Evolutionary conservation across 2,888 invertebrate genomes (phyloP).

Genomic region (Amorpha juglandis): DNA sequence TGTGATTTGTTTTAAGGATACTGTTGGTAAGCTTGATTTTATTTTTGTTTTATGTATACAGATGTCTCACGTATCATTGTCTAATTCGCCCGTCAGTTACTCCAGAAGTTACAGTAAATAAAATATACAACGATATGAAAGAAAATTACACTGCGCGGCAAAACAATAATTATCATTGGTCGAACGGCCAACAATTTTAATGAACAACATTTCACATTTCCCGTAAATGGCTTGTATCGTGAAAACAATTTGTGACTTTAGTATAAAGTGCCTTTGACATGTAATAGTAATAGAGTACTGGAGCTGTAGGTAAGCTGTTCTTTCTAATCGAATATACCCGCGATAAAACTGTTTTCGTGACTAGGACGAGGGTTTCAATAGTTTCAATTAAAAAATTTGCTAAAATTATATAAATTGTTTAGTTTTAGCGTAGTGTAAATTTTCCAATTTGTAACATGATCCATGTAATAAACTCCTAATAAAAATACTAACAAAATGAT

Average conservation of each 20-base stretch:
- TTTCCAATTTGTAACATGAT: no score
- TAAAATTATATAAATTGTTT: no score
- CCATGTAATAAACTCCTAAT: neutral
- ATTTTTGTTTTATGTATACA: neutral
- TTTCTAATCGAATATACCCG: constrained; percentile 34
- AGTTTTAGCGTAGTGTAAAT: no score
- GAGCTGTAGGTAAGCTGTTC: constrained; percentile 24
- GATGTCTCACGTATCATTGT: neutral
- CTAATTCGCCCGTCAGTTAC: neutral
- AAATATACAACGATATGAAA: neutral
- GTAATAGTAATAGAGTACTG: constrained; percentile 26
- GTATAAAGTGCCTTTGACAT: constrained; percentile 32
- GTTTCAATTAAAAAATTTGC: neutral
- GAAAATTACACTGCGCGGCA: neutral
- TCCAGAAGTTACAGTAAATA: neutral
- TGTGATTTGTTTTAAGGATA: constrained; percentile 82
- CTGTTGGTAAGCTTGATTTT: constrained; percentile 66
- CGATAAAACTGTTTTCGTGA: constrained; percentile 25
- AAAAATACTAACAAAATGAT: neutral
- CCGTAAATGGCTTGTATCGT: constrained; percentile 29
- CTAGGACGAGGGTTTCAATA: neutral
- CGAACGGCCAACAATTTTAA: neutral
- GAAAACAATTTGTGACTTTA: constrained; percentile 35
- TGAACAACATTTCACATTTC: constrained; percentile 7
- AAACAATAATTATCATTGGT: neutral